Percentiles rank a stretch among this genome's conserved stretches.
These are phyloP conservation scores for Bugula neritina DNA, from an alignment of 2,888 invertebrate species.

Conservation along the genomic window DNA sequence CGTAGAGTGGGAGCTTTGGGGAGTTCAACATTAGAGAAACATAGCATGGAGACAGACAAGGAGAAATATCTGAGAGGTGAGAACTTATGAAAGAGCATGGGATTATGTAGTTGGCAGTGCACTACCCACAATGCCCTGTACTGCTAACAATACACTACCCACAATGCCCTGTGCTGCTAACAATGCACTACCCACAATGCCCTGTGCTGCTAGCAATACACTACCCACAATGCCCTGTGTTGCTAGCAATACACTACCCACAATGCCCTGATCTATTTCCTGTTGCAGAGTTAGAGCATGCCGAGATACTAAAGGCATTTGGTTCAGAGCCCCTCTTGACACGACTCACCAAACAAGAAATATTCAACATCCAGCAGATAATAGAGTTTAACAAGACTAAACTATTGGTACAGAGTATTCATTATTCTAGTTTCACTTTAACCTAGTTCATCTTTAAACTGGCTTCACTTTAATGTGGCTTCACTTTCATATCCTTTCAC, in stretches of 20 bases:
- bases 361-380: background rate
- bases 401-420: constrained; percentile 4
- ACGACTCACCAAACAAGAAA: background rate
- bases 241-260: too few relatives aligned
- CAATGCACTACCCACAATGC: too few relatives aligned
- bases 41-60: constrained; percentile 13
- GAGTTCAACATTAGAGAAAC: constrained; percentile 1
- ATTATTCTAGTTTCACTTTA: background rate
- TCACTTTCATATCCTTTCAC: background rate
- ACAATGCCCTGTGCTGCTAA: too few relatives aligned
- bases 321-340: background rate
- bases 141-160: too few relatives aligned
- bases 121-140: too few relatives aligned
- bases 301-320: constrained; percentile 8
- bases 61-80: constrained; percentile 11
- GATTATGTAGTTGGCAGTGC: too few relatives aligned
- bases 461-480: background rate
- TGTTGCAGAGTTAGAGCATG: constrained; percentile 11
- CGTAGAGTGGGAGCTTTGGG: constrained; percentile 7
- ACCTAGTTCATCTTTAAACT: background rate
- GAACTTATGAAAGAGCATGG: too few relatives aligned
- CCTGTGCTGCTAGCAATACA: too few relatives aligned
- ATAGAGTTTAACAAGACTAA: constrained; percentile 17
- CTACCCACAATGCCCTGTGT: too few relatives aligned
- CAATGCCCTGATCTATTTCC: background rate